phyloP scores from a whole-genome alignment of 2,113 vertebrate species.

The Myotis lucifugus region DNA sequence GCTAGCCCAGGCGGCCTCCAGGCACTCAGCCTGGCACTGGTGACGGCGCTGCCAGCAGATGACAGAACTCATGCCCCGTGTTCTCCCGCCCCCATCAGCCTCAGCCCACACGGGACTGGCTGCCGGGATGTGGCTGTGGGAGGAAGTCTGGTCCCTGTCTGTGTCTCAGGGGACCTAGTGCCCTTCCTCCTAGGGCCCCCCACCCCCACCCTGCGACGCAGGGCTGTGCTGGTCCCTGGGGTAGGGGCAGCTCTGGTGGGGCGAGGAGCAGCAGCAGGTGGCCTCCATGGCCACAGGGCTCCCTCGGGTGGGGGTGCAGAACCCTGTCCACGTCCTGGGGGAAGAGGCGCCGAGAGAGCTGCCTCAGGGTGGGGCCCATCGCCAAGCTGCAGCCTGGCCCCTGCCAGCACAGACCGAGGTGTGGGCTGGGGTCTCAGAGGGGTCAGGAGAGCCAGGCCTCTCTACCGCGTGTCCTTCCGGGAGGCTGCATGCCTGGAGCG shows the following conservation, averaged over 20 bases:
- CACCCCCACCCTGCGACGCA: background rate
- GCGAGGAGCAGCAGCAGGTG: background rate
- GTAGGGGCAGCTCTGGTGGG: background rate
- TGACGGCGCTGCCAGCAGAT: slow-evolving; percentile 25
- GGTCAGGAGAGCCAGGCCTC: background rate
- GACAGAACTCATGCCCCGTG: background rate
- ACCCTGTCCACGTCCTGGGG: no score
- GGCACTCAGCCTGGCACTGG: slow-evolving; percentile 62
- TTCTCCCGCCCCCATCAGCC: background rate
- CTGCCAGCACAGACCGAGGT: background rate
- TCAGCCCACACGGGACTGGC: background rate
- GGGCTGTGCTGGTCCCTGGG: background rate
- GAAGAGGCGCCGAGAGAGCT: no score
- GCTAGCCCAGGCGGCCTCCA: background rate
- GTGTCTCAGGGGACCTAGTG: background rate
- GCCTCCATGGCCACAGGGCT: background rate
- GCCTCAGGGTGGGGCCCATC: background rate
- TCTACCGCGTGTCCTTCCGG: background rate
- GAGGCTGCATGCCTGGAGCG: background rate
- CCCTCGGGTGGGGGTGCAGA: background rate
- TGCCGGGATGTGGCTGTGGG: background rate
- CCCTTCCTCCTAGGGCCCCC: background rate
- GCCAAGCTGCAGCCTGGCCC: background rate
- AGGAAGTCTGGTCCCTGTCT: background rate
- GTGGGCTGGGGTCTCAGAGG: background rate